Conservation (phyloP, 1,140 invertebrate genomes). For the Cydia pomonella region DNA sequence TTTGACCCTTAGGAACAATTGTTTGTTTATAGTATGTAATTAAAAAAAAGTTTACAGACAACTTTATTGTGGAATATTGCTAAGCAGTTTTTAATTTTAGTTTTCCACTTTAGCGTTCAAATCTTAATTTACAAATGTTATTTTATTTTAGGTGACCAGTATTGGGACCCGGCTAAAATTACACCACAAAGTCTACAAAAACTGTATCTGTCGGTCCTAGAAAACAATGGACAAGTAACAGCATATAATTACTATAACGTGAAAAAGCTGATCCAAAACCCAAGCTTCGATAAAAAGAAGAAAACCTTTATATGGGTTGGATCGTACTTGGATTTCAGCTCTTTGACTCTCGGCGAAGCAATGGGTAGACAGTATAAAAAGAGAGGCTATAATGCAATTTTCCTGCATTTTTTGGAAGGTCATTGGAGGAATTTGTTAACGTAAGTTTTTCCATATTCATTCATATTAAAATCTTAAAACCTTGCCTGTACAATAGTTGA, state of each 20-base stretch:
- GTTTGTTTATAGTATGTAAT: no score
- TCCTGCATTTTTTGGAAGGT: neutral
- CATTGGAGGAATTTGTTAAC: slow-evolving; percentile 7
- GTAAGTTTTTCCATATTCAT: neutral
- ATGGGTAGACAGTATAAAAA: slow-evolving; percentile 32
- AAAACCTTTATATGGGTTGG: slow-evolving; percentile 13
- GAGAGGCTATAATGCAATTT: slow-evolving; percentile 2
- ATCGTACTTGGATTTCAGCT: neutral
- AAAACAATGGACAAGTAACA: neutral
- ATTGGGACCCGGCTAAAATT: slow-evolving; percentile 10
- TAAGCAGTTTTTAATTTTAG: no score
- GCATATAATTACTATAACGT: slow-evolving; percentile 5
- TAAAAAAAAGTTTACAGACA: no score
- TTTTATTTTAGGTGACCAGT: neutral
- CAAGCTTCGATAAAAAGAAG: neutral
- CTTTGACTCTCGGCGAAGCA: neutral
- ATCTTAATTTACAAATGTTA: no score
- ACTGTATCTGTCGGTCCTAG: neutral
- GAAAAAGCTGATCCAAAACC: neutral
- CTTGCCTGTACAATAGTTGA: neutral
- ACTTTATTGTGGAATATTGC: no score
- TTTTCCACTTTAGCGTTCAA: no score
- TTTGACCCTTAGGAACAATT: no score
- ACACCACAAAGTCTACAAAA: neutral
- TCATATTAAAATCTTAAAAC: neutral